Evolutionary conservation across 2,797 vertebrate species (phyloP), one percentile per base, ranked within the genome.

Genomic region (Mus minutoides): DNA sequence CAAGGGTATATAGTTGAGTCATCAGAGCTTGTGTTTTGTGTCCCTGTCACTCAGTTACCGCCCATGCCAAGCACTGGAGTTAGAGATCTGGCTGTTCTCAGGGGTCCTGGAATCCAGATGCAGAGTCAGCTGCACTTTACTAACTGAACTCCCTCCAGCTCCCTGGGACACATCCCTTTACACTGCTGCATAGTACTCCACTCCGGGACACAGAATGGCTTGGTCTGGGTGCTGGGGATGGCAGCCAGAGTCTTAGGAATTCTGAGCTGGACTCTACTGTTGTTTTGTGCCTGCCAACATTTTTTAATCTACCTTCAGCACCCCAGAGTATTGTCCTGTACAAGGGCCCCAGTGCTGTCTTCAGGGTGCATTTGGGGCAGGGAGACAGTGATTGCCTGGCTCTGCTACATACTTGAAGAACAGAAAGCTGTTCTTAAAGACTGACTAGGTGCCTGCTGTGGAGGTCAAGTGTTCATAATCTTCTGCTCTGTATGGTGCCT

Each of bases 141-240:
- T 13, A 19, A n/a, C 17, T n/a, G 31, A 54, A 31, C 37, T 40
- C 79, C 11, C 7, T 43, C 24, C 14, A 62, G 80, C 58, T 62
- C 26, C 56, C 58, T 43, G 16, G 29, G 24, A 1, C 24, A 10
- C 3, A 4, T 26, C 52, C 64, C 19, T 90, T 69, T 22, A 22
- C 31, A 3, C 1, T 1, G 24, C 49, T 60, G 77, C 0, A 0
- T 71, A 75, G 52, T 43, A 67, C 13, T 77, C 52, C 64, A 10
- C 2, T 3, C 43, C 2, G 2, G 37, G 5, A 3, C 3, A 13
- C 17, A 43, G 13, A 0, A 0, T 21, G 16, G 24, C 34, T 1
- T 37, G 1, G 11, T 14, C 49, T 6, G 6, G 49, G 14, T 40
- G 76, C 88, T 31, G 62, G 64, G 26, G 3, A 29, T 40, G n/a